Base-by-base conservation (phyloP, 2,888 invertebrate species). In the Hecatera dysodea region DNA sequence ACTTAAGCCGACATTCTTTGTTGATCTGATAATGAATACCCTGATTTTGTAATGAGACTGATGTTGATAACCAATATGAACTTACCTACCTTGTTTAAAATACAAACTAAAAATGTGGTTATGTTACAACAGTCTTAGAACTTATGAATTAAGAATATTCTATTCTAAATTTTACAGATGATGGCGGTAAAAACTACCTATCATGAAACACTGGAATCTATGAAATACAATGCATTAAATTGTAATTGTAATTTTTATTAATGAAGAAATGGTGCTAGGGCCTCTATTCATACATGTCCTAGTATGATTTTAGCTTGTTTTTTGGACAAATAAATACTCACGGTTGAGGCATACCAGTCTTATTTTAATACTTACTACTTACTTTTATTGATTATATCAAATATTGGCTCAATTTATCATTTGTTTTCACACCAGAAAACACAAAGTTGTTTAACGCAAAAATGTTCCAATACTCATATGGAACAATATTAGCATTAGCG, bases 341-440 rank as follows among this genome's bases (percentile, higher is more conserved):
- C 77, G 50, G 27, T 60, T 55, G 27, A 64, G 63, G 44, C 77
- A 77, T 77, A n/a, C 33, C 61, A 61, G 44, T 52, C 12, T 50
- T 46, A 44, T 42, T 65, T 17, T 46, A 60, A 44, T 63, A 60
- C 22, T 48, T 60, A 44, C 53, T 75, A 67, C 69, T 68, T 60
- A 73, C 60, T 76, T 42, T 24, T 68, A 27, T 36, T 15, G n/a
- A 42, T 11, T 39, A 19, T 7, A 50, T 3, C 24, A 60, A 78
- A 5, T 62, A 50, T 50, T 50, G 44, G 53, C 15, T 0, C 22
- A 29, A 5, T 59, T 12, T 11, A 44, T 15, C 42, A 3, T 63
- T 77, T 74, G 55, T 77, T 77, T 77, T 77, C 53, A 27, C 53
- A 56, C 27, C 36, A 52, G 36, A 78, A 63, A 39, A 66, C 53